Evolutionary conservation across 2,113 vertebrate species (phyloP).

Genomic region (Acrocephalus arundinaceus): DNA sequence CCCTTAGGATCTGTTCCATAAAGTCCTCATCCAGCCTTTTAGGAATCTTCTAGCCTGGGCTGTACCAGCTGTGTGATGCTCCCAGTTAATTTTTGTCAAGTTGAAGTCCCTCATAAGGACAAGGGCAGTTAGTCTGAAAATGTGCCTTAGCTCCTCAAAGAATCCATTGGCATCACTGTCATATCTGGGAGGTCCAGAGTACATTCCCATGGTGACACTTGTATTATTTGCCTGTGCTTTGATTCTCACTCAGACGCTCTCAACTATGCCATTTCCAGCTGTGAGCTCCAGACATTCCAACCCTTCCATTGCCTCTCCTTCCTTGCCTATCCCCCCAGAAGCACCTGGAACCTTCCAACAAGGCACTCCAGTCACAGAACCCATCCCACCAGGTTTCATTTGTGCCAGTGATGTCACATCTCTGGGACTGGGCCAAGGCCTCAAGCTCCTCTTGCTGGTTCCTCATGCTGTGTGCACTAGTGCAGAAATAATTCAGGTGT

Average conservation of each 20-base stretch:
- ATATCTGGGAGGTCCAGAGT: background rate
- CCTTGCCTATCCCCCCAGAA: background rate
- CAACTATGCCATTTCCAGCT: background rate
- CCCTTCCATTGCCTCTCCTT: no score
- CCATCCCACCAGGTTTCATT: background rate
- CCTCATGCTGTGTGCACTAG: background rate
- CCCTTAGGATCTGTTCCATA: no score
- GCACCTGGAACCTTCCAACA: background rate
- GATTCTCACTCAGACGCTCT: background rate
- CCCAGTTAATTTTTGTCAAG: background rate
- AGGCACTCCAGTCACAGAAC: background rate
- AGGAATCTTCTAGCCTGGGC: no score
- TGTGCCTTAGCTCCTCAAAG: background rate
- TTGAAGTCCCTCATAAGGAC: background rate
- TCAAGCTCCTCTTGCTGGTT: background rate
- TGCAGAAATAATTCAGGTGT: background rate
- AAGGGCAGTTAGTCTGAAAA: background rate
- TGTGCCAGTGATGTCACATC: no score
- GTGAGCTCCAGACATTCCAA: background rate
- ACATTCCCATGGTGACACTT: background rate
- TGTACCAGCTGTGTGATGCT: no score
- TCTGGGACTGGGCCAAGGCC: background rate
- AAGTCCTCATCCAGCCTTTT: no score
- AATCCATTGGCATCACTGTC: accelerated
- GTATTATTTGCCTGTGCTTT: background rate